Evolutionary conservation across 2,797 vertebrate species (phyloP).

Genomic region (Odontamblyopus lacepedii): DNA sequence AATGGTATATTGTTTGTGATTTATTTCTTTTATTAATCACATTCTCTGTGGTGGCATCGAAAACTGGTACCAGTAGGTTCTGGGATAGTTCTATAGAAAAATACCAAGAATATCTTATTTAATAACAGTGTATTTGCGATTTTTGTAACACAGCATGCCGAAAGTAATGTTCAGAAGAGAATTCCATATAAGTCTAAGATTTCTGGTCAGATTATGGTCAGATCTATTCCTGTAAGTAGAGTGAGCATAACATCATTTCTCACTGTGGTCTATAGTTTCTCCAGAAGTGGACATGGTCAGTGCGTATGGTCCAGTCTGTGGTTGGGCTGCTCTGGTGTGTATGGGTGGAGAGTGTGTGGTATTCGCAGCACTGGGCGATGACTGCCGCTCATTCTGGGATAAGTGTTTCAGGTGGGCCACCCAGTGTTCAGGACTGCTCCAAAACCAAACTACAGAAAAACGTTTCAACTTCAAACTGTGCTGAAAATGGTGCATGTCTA

Average conservation of each 20-base stretch:
- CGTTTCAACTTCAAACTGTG: too few species aligned
- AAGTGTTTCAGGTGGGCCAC: constrained; percentile 65
- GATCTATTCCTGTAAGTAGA: constrained; percentile 2
- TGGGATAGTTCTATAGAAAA: too few species aligned
- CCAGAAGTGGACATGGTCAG: constrained; percentile 28
- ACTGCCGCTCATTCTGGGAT: constrained; percentile 66
- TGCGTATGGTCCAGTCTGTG: constrained; percentile 26
- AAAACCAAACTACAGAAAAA: constrained; percentile 27
- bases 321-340: constrained; percentile 50
- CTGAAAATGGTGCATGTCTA: too few species aligned
- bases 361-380: constrained; percentile 30
- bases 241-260: constrained; percentile 23
- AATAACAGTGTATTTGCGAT: too few species aligned
- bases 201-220: background rate
- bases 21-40: too few species aligned
- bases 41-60: too few species aligned
- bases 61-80: too few species aligned
- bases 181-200: background rate
- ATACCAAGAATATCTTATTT: too few species aligned
- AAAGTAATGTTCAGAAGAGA: background rate
- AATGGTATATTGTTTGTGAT: too few species aligned
- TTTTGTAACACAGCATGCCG: too few species aligned
- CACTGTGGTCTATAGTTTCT: constrained; percentile 32
- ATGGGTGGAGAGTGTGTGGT: constrained; percentile 15
- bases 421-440: constrained; percentile 58